phyloP scores from a whole-genome alignment of 2,113 vertebrate genomes.

The Prochilodus magdalenae region DNA sequence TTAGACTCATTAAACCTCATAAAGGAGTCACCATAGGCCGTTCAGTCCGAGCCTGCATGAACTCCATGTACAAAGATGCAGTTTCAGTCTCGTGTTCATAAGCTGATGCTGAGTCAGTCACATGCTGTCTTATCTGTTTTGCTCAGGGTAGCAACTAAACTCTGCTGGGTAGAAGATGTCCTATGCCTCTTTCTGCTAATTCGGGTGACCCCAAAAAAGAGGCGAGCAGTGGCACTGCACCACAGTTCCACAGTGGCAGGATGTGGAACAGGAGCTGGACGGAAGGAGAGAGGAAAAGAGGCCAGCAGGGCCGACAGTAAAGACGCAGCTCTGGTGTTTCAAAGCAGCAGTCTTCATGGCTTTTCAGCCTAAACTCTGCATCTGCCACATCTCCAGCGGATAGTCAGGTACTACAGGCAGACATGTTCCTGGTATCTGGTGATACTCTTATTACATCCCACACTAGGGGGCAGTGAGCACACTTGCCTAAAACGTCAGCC shows the following conservation, averaged over 20 bases:
- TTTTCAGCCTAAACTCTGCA: too few species aligned
- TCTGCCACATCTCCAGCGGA: too few species aligned
- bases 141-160: background rate
- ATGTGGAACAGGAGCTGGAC: background rate
- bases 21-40: background rate
- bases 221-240: background rate
- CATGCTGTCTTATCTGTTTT: background rate
- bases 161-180: background rate
- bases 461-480: too few species aligned
- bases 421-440: too few species aligned
- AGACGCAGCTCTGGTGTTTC: background rate
- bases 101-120: background rate
- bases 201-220: slow-evolving; percentile 2
- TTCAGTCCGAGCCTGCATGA: too few species aligned
- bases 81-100: background rate
- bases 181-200: background rate
- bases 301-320: background rate
- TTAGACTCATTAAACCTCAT: background rate
- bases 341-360: too few species aligned
- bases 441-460: too few species aligned
- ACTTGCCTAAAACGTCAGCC: too few species aligned
- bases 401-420: too few species aligned
- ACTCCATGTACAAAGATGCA: background rate
- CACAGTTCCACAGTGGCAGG: background rate
- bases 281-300: background rate